Conservation (phyloP, 2,888 invertebrate species). For the Hemistola chrysoprasaria region DNA sequence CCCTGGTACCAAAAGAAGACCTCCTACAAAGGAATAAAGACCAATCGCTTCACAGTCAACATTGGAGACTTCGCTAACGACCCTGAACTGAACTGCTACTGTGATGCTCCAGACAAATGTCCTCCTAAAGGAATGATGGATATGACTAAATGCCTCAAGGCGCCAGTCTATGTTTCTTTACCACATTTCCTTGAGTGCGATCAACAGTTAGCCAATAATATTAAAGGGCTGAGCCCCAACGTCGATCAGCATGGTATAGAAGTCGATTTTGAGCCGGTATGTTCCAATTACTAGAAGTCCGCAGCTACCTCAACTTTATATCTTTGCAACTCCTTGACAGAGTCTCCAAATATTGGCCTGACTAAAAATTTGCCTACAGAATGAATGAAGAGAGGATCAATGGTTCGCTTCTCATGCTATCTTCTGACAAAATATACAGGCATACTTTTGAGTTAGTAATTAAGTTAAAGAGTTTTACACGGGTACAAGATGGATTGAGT, state of each 20-base stretch:
- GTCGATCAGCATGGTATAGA: slow-evolving; percentile 87
- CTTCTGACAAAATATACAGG: too few relatives aligned
- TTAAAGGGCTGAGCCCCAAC: slow-evolving; percentile 85
- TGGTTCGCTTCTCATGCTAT: too few relatives aligned
- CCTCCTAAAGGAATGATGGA: slow-evolving; percentile 86
- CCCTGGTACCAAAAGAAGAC: slow-evolving; percentile 83
- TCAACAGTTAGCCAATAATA: slow-evolving; percentile 64
- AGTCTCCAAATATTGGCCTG: too few relatives aligned
- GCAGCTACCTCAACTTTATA: too few relatives aligned
- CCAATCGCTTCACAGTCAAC: slow-evolving; percentile 85
- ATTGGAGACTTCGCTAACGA: slow-evolving; percentile 87
- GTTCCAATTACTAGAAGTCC: too few relatives aligned
- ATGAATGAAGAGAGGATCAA: too few relatives aligned
- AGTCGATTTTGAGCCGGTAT: slow-evolving; percentile 91
- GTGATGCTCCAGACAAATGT: slow-evolving; percentile 84
- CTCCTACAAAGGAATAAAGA: slow-evolving; percentile 85
- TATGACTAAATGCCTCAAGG: slow-evolving; percentile 83
- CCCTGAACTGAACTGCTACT: slow-evolving; percentile 80
- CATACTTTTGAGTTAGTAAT: too few relatives aligned
- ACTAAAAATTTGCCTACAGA: too few relatives aligned
- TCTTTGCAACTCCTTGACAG: too few relatives aligned
- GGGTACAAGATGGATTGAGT: too few relatives aligned
- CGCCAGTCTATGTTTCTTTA: slow-evolving; percentile 88
- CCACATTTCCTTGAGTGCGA: slow-evolving; percentile 90
- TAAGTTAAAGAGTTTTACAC: too few relatives aligned